Base-by-base conservation (phyloP, 2,113 vertebrate genomes). In the Sceloporus tristichus region DNA sequence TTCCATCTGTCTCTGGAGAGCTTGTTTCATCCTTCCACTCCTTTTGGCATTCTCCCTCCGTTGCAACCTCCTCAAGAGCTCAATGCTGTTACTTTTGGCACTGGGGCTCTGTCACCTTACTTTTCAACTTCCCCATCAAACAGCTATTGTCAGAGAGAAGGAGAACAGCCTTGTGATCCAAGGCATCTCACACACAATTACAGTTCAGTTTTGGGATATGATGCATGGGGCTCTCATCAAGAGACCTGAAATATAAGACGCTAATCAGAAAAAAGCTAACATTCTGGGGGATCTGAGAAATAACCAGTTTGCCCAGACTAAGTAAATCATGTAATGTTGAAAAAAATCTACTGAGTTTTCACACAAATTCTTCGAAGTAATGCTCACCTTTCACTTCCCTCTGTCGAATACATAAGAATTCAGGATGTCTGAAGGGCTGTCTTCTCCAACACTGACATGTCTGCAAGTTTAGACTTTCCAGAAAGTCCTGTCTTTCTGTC, bases 1-100 rank as follows among this genome's bases (percentile, higher is more conserved):
- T 74, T 81, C 53, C 2, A 74, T 78, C 70, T 87, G 40, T 84
- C 71, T 93, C 77, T 27, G 85, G 80, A 84, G 10, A 40, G 40
- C 19, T 59, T 42, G 21, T 1, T 56, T 14, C 23, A 56, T 42
- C 70, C 3, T 23, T 89, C 27, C 71, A 21, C 5, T 0, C 75
- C 59, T 48, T 25, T 68, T 87, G 80, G 66, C 27, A 59, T 62
- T 3, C 16, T 74, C 16, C 27, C 23, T 77, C 85, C 68, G 38
- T 82, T 84, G 21, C 90, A 66, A 65, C n/a, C 73, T 82, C 74
- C 73, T 75, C 54, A 56, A 77, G 71, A n/a, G 19, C 23, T 79
- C 27, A 11, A 48, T 2, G 23, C 3, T 66, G 71, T 66, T 73
- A 78, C 27, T 23, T 70, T 21, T 3, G 25, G 53, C 9, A 7